A percentile compares a stretch with the other conserved stretches of the same genome.
Conservation (phyloP, 1,140 invertebrate species). For the Hypsibius dujardini region DNA sequence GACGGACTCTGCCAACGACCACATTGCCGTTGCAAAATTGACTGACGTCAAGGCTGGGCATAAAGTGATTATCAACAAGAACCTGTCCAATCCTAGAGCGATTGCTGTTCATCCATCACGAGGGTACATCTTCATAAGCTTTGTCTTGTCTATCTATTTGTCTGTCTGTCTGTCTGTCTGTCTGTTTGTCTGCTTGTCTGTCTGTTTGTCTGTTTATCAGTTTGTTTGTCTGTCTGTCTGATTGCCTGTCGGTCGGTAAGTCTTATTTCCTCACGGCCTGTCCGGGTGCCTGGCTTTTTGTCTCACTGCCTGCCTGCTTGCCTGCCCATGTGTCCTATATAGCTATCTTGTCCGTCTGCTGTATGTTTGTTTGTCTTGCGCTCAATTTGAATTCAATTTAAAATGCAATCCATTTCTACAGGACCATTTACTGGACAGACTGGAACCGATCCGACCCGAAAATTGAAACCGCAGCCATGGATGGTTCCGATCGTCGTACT, state of each 20-base stretch:
- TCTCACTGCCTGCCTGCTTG: too few species aligned
- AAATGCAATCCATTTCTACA: constrained; percentile 32
- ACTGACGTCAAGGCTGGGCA: constrained; percentile 47
- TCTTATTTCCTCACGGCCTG: neutral
- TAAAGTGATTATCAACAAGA: constrained; percentile 54
- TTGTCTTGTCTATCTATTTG: neutral
- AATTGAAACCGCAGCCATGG: constrained; percentile 80
- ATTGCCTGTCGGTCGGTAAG: neutral
- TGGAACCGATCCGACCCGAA: constrained; percentile 79
- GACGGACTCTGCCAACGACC: constrained; percentile 75
- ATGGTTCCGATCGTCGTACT: constrained; percentile 54
- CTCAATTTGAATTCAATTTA: constrained; percentile 19
- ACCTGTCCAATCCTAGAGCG: constrained; percentile 71
- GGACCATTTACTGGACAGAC: constrained; percentile 90
- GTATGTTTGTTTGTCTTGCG: too few species aligned
- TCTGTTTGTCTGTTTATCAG: too few species aligned
- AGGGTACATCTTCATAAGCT: constrained; percentile 42
- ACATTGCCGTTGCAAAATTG: constrained; percentile 72
- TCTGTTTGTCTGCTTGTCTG: too few species aligned
- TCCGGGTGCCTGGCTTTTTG: too few species aligned
- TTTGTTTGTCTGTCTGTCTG: too few species aligned
- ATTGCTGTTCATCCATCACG: constrained; percentile 76
- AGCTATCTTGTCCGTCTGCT: too few species aligned
- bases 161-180: too few species aligned
- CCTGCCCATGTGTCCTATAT: too few species aligned